These are phyloP conservation scores for Nanorana parkeri DNA, from an alignment of 2,113 vertebrate species.

Conservation along the genomic window DNA sequence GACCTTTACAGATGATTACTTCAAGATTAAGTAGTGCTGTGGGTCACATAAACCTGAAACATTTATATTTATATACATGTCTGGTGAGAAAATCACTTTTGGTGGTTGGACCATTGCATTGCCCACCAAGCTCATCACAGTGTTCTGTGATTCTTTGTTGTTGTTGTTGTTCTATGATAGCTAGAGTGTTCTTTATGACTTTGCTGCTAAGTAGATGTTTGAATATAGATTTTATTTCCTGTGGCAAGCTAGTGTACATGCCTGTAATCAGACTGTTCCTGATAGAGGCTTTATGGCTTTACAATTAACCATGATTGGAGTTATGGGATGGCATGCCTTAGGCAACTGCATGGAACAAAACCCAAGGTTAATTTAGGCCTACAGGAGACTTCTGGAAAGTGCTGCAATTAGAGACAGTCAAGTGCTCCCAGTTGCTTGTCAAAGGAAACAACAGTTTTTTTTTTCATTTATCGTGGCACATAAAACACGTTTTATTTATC, in stretches of 20 bases:
- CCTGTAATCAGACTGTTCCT: conserved; percentile 35
- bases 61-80: too few relatives aligned
- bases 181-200: too few relatives aligned
- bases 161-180: too few relatives aligned
- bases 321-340: conserved; percentile 40
- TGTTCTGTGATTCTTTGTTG: too few relatives aligned
- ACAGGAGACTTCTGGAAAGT: conserved; percentile 24
- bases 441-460: conserved; percentile 40
- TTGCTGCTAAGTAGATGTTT: neutral
- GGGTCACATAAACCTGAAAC: too few relatives aligned
- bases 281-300: conserved; percentile 32
- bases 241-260: conserved; percentile 41
- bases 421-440: conserved; percentile 32
- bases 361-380: conserved; percentile 46
- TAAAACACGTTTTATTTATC: neutral
- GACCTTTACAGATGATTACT: too few relatives aligned
- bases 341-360: conserved; percentile 34
- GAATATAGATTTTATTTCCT: conserved; percentile 47
- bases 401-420: conserved; percentile 35
- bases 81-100: too few relatives aligned
- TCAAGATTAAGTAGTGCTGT: too few relatives aligned
- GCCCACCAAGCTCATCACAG: too few relatives aligned
- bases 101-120: too few relatives aligned
- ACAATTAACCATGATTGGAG: conserved; percentile 46
- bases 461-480: conserved; percentile 11